Evolutionary conservation across 2,113 vertebrate species (phyloP).

Genomic region (Pelvicachromis taeniatus): DNA sequence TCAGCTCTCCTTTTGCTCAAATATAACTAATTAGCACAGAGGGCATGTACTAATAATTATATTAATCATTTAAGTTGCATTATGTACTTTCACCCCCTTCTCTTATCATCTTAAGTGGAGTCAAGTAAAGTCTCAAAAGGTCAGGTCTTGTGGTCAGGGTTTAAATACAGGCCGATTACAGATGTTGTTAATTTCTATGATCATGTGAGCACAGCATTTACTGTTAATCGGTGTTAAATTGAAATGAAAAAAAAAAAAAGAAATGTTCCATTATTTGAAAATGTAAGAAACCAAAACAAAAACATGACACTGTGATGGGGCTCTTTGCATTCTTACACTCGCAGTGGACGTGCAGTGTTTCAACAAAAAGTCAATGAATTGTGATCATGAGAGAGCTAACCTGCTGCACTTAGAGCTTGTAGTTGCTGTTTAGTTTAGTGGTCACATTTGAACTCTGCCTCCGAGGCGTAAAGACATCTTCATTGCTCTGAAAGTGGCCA

Average conservation of each 20-base stretch:
- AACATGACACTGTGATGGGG: not conserved
- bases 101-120: conserved; percentile 61
- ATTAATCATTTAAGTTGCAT: not conserved
- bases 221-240: not conserved
- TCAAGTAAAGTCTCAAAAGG: conserved; percentile 66
- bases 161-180: conserved; percentile 55
- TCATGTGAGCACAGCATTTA: not conserved
- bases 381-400: not conserved
- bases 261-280: not conserved
- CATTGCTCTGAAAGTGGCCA: not conserved
- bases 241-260: not conserved
- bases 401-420: not conserved
- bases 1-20: not conserved
- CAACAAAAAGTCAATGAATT: not conserved
- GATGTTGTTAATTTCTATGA: not conserved
- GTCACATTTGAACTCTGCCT: not conserved
- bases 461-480: not conserved
- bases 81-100: too few species aligned
- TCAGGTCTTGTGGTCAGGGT: conserved; percentile 60
- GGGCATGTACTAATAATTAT: not conserved
- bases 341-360: not conserved
- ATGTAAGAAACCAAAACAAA: not conserved
- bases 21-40: not conserved
- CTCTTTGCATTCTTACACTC: not conserved
- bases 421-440: not conserved